These are phyloP conservation scores for Crambe crambe DNA, from an alignment of 37 sponge, comb jelly and placozoan species.

Conservation along the genomic window DNA sequence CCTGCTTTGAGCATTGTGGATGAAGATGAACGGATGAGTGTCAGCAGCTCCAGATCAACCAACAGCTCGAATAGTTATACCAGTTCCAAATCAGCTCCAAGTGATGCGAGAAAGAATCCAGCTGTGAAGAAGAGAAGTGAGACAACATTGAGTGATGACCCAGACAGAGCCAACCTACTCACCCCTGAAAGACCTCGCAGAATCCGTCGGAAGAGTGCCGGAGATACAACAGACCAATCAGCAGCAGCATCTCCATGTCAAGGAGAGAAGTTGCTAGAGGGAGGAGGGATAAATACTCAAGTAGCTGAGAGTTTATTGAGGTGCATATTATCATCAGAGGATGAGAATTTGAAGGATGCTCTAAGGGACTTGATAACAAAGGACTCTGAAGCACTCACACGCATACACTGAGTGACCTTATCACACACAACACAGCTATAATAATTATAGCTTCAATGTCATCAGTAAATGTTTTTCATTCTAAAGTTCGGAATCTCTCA, in stretches of 20 bases:
- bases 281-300: conserved; percentile 10
- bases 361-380: conserved; percentile 17
- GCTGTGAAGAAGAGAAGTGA: not conserved
- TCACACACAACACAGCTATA: no score
- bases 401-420: no score
- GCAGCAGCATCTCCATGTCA: not conserved
- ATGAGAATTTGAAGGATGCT: conserved; percentile 27
- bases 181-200: not conserved
- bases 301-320: conserved; percentile 43
- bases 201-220: not conserved
- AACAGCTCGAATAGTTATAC: not conserved
- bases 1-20: not conserved
- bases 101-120: not conserved
- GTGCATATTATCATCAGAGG: conserved; percentile 39
- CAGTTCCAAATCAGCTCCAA: conserved; percentile 3
- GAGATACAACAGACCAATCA: not conserved
- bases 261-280: not conserved
- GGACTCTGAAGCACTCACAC: conserved; percentile 11
- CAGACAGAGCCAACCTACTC: not conserved
- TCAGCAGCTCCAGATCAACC: not conserved
- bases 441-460: no score
- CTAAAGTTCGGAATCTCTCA: no score
- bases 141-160: not conserved
- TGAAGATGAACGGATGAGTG: not conserved
- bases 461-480: no score